Percentiles rank a stretch among this genome's conserved stretches.
These are phyloP conservation scores for Selenia dentaria DNA, from an alignment of 2,888 invertebrate genomes.

Conservation along the genomic window DNA sequence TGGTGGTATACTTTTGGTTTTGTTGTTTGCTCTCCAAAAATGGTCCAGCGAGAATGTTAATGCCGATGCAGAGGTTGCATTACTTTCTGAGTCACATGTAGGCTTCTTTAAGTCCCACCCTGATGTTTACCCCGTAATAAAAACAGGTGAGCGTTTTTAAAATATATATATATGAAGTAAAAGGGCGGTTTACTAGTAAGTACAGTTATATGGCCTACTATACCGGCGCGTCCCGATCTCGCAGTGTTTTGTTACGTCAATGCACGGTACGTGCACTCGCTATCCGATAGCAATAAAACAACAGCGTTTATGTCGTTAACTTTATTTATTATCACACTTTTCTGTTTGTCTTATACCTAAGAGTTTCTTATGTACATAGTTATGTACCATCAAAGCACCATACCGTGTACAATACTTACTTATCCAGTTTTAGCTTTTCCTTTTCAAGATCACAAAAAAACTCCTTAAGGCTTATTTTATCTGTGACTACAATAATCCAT, in stretches of 20 bases:
- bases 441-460: too few relatives aligned
- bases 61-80: slow-evolving; percentile 38
- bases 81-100: slow-evolving; percentile 45
- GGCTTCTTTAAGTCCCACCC: slow-evolving; percentile 61
- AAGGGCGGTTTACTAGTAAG: slow-evolving; percentile 21
- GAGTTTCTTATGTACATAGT: too few relatives aligned
- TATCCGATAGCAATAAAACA: slow-evolving; percentile 26
- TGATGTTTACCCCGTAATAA: slow-evolving; percentile 66
- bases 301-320: slow-evolving; percentile 28
- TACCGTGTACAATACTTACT: too few relatives aligned
- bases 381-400: too few relatives aligned
- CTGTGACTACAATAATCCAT: too few relatives aligned
- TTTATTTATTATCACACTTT: slow-evolving; percentile 16
- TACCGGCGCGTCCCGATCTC: slow-evolving; percentile 49
- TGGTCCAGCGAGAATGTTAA: slow-evolving; percentile 81
- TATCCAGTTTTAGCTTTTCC: too few relatives aligned
- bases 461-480: too few relatives aligned
- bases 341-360: too few relatives aligned
- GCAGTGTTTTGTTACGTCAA: slow-evolving; percentile 47
- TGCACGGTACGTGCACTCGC: slow-evolving; percentile 34
- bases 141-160: slow-evolving; percentile 57
- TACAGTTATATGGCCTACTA: slow-evolving; percentile 47
- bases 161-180: slow-evolving; percentile 9
- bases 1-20: slow-evolving; percentile 80
- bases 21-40: slow-evolving; percentile 86